phyloP scores from a whole-genome alignment of 1,140 invertebrate species.

The Drosophila pruinosa region DNA sequence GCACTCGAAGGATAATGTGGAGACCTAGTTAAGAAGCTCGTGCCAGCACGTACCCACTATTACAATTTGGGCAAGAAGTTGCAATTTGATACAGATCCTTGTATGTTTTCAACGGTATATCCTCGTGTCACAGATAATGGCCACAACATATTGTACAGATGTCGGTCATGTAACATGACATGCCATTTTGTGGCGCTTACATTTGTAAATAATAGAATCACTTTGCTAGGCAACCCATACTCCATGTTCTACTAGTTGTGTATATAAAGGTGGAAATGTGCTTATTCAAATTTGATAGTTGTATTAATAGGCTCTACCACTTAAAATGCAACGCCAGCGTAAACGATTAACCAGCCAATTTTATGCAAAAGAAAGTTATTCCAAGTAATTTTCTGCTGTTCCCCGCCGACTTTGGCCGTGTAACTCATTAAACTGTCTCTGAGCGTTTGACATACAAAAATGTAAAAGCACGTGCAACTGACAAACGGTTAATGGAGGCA shows the following conservation, averaged over 20 bases:
- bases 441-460: conserved; percentile 60
- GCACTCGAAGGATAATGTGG: not conserved
- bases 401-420: conserved; percentile 2
- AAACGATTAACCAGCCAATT: conserved; percentile 51
- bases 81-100: not conserved
- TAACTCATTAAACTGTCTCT: conserved; percentile 68
- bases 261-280: conserved; percentile 38
- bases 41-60: conserved; percentile 12
- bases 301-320: conserved; percentile 54
- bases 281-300: conserved; percentile 52
- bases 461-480: conserved; percentile 60
- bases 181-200: conserved; percentile 51
- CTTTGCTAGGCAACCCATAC: conserved; percentile 10
- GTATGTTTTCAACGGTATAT: conserved; percentile 23
- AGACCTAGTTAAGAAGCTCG: not conserved
- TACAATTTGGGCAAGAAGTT: conserved; percentile 3
- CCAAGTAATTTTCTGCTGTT: conserved; percentile 30
- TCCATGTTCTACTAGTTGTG: not conserved
- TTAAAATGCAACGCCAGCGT: conserved; percentile 58
- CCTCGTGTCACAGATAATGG: conserved; percentile 33
- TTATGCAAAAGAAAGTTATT: conserved; percentile 38
- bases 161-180: conserved; percentile 49
- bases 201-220: conserved; percentile 15
- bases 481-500: conserved; percentile 23
- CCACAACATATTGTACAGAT: conserved; percentile 40